Evolutionary conservation across 2,113 vertebrate species (phyloP).

Genomic region (Ageneiosus marmoratus): DNA sequence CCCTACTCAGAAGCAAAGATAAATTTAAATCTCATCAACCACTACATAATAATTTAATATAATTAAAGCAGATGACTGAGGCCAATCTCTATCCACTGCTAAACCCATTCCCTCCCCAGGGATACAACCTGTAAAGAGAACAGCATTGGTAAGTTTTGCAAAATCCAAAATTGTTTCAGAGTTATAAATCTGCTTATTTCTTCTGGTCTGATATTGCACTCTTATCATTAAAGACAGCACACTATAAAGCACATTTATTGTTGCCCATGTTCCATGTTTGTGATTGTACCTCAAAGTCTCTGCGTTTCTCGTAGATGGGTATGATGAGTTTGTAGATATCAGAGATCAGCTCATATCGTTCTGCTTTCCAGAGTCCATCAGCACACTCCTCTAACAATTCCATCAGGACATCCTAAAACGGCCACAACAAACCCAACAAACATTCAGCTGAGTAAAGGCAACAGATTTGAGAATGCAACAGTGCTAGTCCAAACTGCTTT

Average conservation of each 20-base stretch:
- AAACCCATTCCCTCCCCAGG: neutral
- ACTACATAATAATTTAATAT: no score
- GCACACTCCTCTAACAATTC: conserved; percentile 94
- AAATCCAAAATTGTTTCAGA: neutral
- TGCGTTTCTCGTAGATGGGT: conserved; percentile 95
- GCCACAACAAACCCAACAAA: neutral
- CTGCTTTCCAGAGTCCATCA: conserved; percentile 97
- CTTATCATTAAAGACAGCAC: neutral
- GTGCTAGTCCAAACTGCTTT: neutral
- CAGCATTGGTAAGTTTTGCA: neutral
- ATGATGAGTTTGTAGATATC: conserved; percentile 98
- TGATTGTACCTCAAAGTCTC: conserved; percentile 90
- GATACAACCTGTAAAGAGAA: neutral
- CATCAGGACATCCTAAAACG: conserved; percentile 88
- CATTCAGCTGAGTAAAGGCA: neutral
- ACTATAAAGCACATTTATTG: neutral
- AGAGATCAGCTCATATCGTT: conserved; percentile 95
- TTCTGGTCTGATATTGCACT: neutral
- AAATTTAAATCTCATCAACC: neutral
- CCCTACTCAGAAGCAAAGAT: neutral
- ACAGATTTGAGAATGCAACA: neutral
- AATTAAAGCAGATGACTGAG: neutral
- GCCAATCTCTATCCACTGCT: neutral
- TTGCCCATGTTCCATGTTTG: neutral
- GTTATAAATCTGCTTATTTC: neutral